A percentile compares a stretch with the other conserved stretches of the same genome.
These are phyloP conservation scores for Lophius piscatorius DNA, from an alignment of 2,113 vertebrate species.

Conservation along the genomic window DNA sequence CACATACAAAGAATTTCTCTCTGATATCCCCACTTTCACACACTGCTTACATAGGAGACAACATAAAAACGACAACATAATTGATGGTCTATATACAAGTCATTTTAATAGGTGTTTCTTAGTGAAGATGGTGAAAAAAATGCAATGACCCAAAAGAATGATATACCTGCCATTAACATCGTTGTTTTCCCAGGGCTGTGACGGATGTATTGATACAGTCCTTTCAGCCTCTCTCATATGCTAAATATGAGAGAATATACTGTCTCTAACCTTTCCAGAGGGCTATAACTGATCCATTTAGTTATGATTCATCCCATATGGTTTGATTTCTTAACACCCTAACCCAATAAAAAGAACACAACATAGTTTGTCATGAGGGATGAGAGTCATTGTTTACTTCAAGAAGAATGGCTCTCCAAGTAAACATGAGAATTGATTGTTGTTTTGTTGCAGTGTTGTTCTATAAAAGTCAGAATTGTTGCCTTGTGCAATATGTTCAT, in stretches of 20 bases:
- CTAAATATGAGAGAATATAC: conserved; percentile 19
- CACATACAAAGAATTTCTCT: too few relatives aligned
- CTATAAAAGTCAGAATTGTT: background rate
- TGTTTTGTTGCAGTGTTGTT: conserved; percentile 11
- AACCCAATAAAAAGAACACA: conserved; percentile 32
- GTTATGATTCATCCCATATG: conserved; percentile 36
- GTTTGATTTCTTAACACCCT: conserved; percentile 37
- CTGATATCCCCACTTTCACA: too few relatives aligned
- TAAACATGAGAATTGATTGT: conserved; percentile 11
- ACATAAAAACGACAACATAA: too few relatives aligned
- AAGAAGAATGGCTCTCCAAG: conserved; percentile 1
- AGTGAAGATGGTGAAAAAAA: too few relatives aligned
- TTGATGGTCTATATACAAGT: too few relatives aligned
- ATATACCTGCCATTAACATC: conserved; percentile 7
- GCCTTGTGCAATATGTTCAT: background rate
- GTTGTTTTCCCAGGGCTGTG: background rate
- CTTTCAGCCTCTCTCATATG: conserved; percentile 17
- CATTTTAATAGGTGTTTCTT: too few relatives aligned
- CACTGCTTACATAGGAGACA: too few relatives aligned
- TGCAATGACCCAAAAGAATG: too few relatives aligned
- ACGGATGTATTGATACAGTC: conserved; percentile 32
- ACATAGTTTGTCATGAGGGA: conserved; percentile 22
- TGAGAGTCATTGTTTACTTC: background rate
- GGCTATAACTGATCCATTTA: conserved; percentile 42
- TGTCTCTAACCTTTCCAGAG: conserved; percentile 21